A percentile compares a stretch with the other conserved stretches of the same genome.
phyloP scores from a whole-genome alignment of 2,888 invertebrate genomes.

The Erpobdella octoculata region DNA sequence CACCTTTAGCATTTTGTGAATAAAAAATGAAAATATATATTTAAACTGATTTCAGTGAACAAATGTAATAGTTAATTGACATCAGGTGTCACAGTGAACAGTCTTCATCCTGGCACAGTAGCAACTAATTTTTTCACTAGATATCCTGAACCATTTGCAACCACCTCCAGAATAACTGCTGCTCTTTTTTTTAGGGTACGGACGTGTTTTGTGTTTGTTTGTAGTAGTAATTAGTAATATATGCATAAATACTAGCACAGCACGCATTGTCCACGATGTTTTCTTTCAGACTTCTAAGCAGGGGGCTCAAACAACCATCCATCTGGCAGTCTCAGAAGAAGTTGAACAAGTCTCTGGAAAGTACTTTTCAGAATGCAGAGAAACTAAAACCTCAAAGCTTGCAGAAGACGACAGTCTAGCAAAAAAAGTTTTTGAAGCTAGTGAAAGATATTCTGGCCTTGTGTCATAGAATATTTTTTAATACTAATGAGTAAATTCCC shows the following conservation, averaged over 20 bases:
- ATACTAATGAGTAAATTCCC: too few relatives aligned
- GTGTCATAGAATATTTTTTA: too few relatives aligned
- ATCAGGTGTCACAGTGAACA: conserved; percentile 41
- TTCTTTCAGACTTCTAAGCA: conserved; percentile 32
- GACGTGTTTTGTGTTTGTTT: too few relatives aligned
- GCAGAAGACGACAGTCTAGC: conserved; percentile 59
- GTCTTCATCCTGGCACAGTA: conserved; percentile 44
- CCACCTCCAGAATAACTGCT: too few relatives aligned
- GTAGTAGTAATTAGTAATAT: too few relatives aligned
- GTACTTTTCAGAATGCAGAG: conserved; percentile 31
- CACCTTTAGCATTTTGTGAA: too few relatives aligned
- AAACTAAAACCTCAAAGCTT: conserved; percentile 55
- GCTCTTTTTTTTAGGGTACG: too few relatives aligned
- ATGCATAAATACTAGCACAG: too few relatives aligned
- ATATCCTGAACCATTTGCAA: conserved; percentile 36
- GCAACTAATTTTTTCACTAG: conserved; percentile 40
- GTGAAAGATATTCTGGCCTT: not conserved
- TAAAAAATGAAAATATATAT: too few relatives aligned
- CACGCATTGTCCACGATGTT: too few relatives aligned
- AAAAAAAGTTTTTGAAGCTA: conserved; percentile 62
- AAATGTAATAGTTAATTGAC: too few relatives aligned
- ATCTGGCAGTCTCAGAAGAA: conserved; percentile 29
- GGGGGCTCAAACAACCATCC: conserved; percentile 34
- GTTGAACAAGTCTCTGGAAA: conserved; percentile 26
- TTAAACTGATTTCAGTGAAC: too few relatives aligned